Percentiles rank a stretch among this genome's conserved stretches.
phyloP scores from a whole-genome alignment of 2,888 invertebrate species.

The Rotaria magnacalcarata region DNA sequence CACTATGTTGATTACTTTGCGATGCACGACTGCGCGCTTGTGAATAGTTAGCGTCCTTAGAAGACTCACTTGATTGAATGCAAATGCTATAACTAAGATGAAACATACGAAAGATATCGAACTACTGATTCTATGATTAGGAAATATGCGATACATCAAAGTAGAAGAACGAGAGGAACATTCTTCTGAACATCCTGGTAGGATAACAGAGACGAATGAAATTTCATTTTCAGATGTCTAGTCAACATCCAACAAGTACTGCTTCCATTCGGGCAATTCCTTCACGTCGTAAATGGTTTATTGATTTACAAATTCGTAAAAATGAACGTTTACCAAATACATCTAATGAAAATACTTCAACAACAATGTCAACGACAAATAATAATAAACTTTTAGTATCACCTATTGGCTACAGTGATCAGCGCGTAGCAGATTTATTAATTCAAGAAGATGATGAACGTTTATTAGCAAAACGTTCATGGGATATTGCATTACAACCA shows the following conservation, averaged over 20 bases:
- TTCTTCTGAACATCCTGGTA: too few relatives aligned
- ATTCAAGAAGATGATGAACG: conserved; percentile 43
- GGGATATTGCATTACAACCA: conserved; percentile 91
- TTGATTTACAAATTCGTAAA: conserved; percentile 15
- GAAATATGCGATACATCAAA: too few relatives aligned
- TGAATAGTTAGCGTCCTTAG: too few relatives aligned
- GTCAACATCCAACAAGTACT: background rate
- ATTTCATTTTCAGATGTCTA: background rate
- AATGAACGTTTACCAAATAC: background rate
- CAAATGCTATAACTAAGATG: too few relatives aligned
- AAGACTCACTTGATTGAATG: too few relatives aligned
- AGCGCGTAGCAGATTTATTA: conserved; percentile 32
- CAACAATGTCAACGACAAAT: background rate
- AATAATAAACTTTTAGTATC: background rate
- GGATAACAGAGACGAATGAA: too few relatives aligned
- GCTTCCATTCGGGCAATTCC: background rate
- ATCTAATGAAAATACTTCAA: background rate
- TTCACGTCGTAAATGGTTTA: conserved; percentile 33
- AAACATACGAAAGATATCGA: too few relatives aligned
- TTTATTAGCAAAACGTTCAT: conserved; percentile 63
- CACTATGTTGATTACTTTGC: too few relatives aligned
- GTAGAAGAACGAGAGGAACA: too few relatives aligned
- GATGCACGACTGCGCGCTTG: too few relatives aligned
- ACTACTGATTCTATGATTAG: too few relatives aligned
- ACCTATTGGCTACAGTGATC: conserved; percentile 41